phyloP scores from a whole-genome alignment of 2,797 vertebrate species.

The Typhlichthys subterraneus region DNA sequence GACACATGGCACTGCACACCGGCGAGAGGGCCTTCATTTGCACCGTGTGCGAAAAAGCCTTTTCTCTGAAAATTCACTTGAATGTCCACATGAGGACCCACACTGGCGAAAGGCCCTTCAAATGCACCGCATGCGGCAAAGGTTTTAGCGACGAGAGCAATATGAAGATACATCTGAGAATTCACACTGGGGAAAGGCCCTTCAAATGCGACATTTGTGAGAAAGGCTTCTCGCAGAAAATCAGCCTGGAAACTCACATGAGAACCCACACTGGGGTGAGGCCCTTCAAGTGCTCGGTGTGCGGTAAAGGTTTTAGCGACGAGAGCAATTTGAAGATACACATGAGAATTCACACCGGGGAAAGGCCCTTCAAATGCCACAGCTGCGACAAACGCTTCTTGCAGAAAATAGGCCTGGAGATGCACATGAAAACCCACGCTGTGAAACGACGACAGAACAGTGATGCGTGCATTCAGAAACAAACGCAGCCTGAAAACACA shows the following conservation, averaged over 20 bases:
- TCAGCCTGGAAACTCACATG: background rate
- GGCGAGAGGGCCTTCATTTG: slow-evolving; percentile 1
- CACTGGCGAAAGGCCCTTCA: background rate
- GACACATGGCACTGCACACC: background rate
- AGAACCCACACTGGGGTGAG: background rate
- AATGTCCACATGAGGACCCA: background rate
- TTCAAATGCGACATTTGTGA: background rate
- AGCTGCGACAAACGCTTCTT: background rate
- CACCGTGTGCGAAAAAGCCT: slow-evolving; percentile 1
- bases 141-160: background rate
- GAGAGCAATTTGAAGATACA: slow-evolving; percentile 1
- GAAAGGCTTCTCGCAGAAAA: background rate
- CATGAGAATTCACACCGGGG: background rate
- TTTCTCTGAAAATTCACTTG: slow-evolving; percentile 1
- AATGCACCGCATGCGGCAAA: background rate
- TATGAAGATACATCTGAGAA: background rate
- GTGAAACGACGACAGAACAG: background rate
- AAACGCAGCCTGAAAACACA: too few species aligned
- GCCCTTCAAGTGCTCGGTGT: background rate
- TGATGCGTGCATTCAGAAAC: background rate
- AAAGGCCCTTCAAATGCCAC: background rate
- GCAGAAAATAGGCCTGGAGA: background rate
- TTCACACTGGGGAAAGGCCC: background rate
- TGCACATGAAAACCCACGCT: background rate
- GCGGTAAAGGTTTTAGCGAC: slow-evolving; percentile 1